phyloP scores from a whole-genome alignment of 2,113 vertebrate species.

The Rhabdomys dilectus region DNA sequence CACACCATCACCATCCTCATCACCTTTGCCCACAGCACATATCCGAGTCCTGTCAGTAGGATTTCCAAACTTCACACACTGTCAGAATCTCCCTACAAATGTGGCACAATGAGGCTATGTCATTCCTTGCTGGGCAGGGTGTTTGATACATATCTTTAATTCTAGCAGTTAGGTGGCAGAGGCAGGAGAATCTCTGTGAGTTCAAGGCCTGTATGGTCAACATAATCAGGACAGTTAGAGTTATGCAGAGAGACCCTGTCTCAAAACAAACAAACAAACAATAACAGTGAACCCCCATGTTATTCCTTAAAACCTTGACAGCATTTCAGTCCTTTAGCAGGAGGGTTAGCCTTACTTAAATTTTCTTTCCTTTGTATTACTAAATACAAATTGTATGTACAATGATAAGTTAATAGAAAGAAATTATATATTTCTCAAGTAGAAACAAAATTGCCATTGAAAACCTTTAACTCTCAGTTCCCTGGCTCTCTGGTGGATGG shows the following conservation, averaged over 20 bases:
- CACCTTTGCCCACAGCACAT: background rate
- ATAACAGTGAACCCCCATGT: background rate
- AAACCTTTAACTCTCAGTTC: conserved; percentile 72
- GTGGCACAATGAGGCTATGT: background rate
- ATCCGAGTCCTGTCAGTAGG: background rate
- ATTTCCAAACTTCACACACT: background rate
- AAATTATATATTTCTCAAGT: conserved; percentile 48
- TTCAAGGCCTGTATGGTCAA: too few species aligned
- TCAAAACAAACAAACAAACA: background rate
- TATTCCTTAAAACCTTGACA: background rate
- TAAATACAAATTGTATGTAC: conserved; percentile 55
- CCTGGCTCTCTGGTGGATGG: conserved; percentile 71
- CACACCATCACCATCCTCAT: background rate
- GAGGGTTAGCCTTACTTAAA: background rate
- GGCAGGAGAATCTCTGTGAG: background rate
- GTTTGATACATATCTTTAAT: background rate
- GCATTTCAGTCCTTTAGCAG: background rate
- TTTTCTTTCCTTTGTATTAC: background rate
- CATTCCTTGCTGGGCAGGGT: background rate
- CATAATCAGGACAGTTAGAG: background rate
- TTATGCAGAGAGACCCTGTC: background rate
- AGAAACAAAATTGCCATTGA: conserved; percentile 64
- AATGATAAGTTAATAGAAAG: conserved; percentile 69
- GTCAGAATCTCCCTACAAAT: background rate
- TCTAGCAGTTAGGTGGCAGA: background rate